Conservation (phyloP, 2,113 vertebrate species). For the Corapipo altera region DNA sequence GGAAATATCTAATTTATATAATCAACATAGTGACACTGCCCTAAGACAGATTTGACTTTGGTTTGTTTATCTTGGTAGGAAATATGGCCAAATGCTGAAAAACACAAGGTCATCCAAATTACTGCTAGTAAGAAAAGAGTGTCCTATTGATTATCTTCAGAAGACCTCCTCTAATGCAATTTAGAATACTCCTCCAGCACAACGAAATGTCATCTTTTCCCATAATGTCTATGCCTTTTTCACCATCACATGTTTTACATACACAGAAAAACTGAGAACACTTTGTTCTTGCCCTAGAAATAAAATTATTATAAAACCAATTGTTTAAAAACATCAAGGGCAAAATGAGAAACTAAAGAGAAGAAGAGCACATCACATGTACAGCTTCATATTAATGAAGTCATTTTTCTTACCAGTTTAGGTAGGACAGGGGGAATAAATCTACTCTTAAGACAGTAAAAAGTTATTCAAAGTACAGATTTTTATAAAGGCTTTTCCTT, state of each 20-base stretch:
- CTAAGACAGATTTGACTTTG: not conserved
- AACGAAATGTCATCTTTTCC: not conserved
- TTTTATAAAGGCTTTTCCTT: not conserved
- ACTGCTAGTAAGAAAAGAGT: not conserved
- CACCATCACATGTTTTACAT: not conserved
- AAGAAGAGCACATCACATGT: not conserved
- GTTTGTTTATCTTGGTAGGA: not conserved
- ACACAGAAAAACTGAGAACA: not conserved
- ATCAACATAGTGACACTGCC: not conserved
- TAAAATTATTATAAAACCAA: not conserved
- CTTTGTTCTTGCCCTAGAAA: not conserved
- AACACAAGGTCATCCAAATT: conserved; percentile 14
- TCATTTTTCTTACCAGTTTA: not conserved
- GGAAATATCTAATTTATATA: not conserved
- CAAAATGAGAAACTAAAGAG: not conserved
- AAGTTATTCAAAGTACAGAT: not conserved
- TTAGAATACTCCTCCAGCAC: not conserved
- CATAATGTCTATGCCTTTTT: not conserved
- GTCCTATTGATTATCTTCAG: not conserved
- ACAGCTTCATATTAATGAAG: not conserved
- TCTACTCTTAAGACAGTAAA: not conserved
- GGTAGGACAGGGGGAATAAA: not conserved
- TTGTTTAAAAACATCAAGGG: not conserved
- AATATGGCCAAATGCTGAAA: not conserved
- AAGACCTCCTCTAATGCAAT: not conserved